Base-by-base conservation (phyloP, 1,140 invertebrate genomes). In the Notospermus geniculatus region DNA sequence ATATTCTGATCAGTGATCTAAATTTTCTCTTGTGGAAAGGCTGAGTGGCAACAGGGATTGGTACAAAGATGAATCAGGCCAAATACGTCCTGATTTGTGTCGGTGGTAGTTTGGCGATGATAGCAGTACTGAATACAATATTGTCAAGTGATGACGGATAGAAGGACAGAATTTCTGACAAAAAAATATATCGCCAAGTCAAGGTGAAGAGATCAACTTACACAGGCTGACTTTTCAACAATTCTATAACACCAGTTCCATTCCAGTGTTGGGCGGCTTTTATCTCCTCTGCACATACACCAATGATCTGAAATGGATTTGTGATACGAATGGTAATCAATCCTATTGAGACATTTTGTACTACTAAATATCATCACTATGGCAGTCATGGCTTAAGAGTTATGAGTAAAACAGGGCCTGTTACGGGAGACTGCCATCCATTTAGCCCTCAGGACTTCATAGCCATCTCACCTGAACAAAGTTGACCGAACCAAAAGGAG, bases 231-330 rank as follows among this genome's bases (percentile, higher is more conserved):
- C 87, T 86, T 69, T 87, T 87, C 29, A 97, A 83, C 19, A 93
- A 86, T 67, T 93, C 90, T 1, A 95, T 83, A 5, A 97, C 87
- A 2, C 91, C 92, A 32, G 88, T 84, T 0, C 93, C 93, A 75
- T 95, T 95, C 87, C 93, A 95, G 64, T 91, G 87, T 68, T 95
- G 93, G 0, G 92, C 91, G 41, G 92, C 91, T 72, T 90, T 87
- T 27, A 97, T 74, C 77, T 97, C 94, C 69, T 94, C 89, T 1
- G 87, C 85, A 65, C 91, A 94, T 17, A 95, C 89, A 1, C 93
- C 93, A 17, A 97, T 90, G 78, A 97, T 90, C 79, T 83, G 66
- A n/a, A 62, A 57, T 62, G 30, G 66, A 27, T 39, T 32, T 50
- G 61, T 50, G 7, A n/a, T 2, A 7, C 15, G n/a, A 19, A 57